Percentiles rank a stretch among this genome's conserved stretches.
Evolutionary conservation across 2,888 invertebrate genomes (phyloP).

Genomic region (Acronicta aceris): DNA sequence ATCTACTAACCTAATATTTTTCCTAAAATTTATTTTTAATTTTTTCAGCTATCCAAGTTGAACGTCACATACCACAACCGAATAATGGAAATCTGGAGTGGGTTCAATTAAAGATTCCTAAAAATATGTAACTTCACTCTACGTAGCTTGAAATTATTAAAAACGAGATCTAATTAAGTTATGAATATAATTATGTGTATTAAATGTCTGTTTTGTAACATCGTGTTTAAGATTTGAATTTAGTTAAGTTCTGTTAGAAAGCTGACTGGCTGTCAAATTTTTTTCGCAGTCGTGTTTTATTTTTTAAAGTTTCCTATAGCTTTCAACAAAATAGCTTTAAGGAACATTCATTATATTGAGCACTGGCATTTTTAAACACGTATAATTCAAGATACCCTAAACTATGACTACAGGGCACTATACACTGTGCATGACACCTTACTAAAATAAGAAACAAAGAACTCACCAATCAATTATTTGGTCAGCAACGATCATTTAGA

Average conservation of each 20-base stretch:
- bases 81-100: slow-evolving; percentile 69
- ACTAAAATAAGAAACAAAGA: slow-evolving; percentile 72
- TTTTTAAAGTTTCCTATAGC: too few species aligned
- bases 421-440: neutral
- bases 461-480: slow-evolving; percentile 77
- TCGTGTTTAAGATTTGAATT: too few species aligned
- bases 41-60: slow-evolving; percentile 68
- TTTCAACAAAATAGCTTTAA: too few species aligned
- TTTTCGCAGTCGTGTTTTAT: too few species aligned
- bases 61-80: slow-evolving; percentile 57
- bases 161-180: neutral
- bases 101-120: slow-evolving; percentile 77
- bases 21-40: neutral
- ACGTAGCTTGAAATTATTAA: neutral
- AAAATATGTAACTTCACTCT: slow-evolving; percentile 7
- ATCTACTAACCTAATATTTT: neutral
- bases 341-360: neutral
- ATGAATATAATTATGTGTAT: slow-evolving; percentile 4
- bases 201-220: slow-evolving; percentile 7
- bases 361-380: too few species aligned
- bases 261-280: too few species aligned
- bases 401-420: too few species aligned
- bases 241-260: too few species aligned
- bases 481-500: slow-evolving; percentile 77
- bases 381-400: too few species aligned